Evolutionary conservation across 2,113 vertebrate species (phyloP), one percentile per base, ranked within the genome.

Genomic region (Dascyllus trimaculatus): DNA sequence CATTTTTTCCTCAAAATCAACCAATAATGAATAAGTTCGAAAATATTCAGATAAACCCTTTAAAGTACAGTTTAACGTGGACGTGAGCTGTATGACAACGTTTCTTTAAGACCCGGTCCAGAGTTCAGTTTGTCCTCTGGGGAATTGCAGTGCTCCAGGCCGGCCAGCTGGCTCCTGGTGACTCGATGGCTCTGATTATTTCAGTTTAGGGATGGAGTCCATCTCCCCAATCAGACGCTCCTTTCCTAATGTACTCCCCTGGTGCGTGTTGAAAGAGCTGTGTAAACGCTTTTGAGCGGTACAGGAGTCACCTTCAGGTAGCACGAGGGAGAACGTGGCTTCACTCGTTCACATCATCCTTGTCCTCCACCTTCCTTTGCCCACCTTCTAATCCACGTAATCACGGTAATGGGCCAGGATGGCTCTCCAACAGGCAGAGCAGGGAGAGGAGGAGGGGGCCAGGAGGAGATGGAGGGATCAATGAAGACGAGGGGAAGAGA

Each of bases 231-330:
- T 85, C 79, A 86, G 70, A 85, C 1, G 22, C 72, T 38, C 13
- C 69, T 68, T 40, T 81, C 73, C 54, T 87, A 85, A 88, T 89
- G 80, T 15, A 62, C 71, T 84, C 60, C 29, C 40, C 48, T 89
- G 86, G 72, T 70, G 0, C 1, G n/a, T 73, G 65, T 22, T 7
- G 2, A 82, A 84, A 82, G 52, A 86, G 85, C 85, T 86, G 87
- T 71, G 86, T 76, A 78, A 76, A 88, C 67, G 6, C 43, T 89
- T 92, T 82, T 78, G 54, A 81, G 76, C 22, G 5, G 64, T 51
- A 68, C 22, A 51, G 46, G 78, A 76, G 86, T 91, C 89, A 91
- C 90, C 88, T 93, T 92, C 85, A 85, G 76, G 71, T 62, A 75
- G 77, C 56, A 49, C 67, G 22, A 0, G 2, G 57, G 67, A 81